Evolutionary conservation across 2,113 vertebrate species (phyloP).

Genomic region (Gavialis gangeticus): DNA sequence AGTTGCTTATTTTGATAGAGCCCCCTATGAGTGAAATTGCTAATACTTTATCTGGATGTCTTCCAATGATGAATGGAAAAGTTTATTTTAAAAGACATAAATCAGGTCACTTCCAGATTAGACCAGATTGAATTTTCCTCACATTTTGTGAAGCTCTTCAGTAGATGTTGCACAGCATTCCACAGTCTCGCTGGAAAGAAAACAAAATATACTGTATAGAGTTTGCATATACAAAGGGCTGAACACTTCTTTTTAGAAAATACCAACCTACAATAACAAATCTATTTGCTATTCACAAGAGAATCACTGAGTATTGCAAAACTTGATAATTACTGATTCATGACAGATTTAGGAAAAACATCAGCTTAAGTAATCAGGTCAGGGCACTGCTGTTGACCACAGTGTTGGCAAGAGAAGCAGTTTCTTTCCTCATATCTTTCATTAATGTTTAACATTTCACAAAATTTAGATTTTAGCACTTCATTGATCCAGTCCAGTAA

Average conservation of each 20-base stretch:
- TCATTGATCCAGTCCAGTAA: constrained; percentile 66
- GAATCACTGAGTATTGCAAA: constrained; percentile 81
- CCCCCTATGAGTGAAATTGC: constrained; percentile 35
- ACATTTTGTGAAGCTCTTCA: constrained; percentile 42
- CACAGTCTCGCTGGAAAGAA: constrained; percentile 19
- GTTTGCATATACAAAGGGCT: constrained; percentile 47
- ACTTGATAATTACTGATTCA: constrained; percentile 86
- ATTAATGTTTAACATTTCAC: constrained; percentile 75
- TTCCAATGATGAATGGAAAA: constrained; percentile 46
- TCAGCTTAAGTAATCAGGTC: constrained; percentile 83
- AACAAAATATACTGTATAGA: constrained; percentile 37
- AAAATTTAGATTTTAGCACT: constrained; percentile 70
- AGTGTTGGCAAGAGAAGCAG: constrained; percentile 69
- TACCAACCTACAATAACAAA: constrained; percentile 79
- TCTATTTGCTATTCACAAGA: constrained; percentile 78
- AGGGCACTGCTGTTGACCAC: constrained; percentile 78
- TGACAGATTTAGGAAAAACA: constrained; percentile 85
- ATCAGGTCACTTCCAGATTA: constrained; percentile 41
- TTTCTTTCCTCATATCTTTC: constrained; percentile 75
- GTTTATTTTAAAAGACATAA: constrained; percentile 52
- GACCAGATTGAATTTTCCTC: constrained; percentile 42
- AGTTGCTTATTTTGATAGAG: constrained; percentile 33
- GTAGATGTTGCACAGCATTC: constrained; percentile 30
- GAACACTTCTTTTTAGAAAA: constrained; percentile 59
- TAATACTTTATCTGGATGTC: constrained; percentile 40